Evolutionary conservation across 1,140 invertebrate species (phyloP), one percentile per base, ranked within the genome.

Genomic region (Zaprionus kolodkinae): DNA sequence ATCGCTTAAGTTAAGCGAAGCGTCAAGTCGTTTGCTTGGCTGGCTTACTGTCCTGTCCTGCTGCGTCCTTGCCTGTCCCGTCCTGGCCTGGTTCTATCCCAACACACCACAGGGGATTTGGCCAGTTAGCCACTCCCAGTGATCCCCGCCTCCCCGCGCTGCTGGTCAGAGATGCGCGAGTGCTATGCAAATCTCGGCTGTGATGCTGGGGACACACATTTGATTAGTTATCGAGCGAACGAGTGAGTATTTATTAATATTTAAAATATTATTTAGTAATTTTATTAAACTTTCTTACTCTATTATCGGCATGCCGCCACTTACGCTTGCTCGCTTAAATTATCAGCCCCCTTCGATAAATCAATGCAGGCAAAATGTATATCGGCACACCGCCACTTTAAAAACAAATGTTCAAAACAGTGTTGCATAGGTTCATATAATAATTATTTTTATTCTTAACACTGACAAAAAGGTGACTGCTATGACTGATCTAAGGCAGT

Each of bases 1-100:
- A 88, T 79, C 85, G 85, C 85, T 88, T 88, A 88, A 88, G 85
- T 85, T 88, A 88, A 88, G 84, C 84, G 84, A 88, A 88, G 84
- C 84, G 74, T 88, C 84, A 88, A 88, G 84, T 88, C 84, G 84
- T 88, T 88, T 88, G 84, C 77, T 71, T 61, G 80, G 79, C 83
- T 84, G 63, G 66, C 72, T 70, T 40, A 60, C 54, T 59, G 68
- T 35, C 33, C 30, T 15, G n/a, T 57, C 21, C 50, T 54, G 25
- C 6, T 30, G 4, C 12, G 17, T 30, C 17, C 25, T 54, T 54
- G 17, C 25, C 25, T 54, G 12, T 54, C 25, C 25, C 30, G 12
- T 54, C 25, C 52, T 55, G 48, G 11, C 21, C 21, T 13, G 7
- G 7, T 55, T 27, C 59, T 40, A 35, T 64, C 72, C 72, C 73